phyloP scores from a whole-genome alignment of 2,113 vertebrate genomes.

The Leptocoma aspasia region DNA sequence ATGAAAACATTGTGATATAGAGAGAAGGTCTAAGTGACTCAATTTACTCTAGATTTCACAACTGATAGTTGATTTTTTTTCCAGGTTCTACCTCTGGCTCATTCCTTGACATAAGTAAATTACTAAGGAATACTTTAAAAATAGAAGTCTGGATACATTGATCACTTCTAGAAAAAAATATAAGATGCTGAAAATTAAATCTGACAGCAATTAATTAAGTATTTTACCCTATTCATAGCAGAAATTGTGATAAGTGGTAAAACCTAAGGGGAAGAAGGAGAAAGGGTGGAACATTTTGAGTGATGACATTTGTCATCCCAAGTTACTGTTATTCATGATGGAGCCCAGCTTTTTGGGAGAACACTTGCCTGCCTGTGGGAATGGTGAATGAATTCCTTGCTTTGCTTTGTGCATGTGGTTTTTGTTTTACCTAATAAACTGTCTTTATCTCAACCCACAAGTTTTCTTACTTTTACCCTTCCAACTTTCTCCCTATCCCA shows the following conservation, averaged over 20 bases:
- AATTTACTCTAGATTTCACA: background rate
- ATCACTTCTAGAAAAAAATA: background rate
- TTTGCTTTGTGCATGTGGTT: background rate
- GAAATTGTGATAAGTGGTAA: rapidly evolving
- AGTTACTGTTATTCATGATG: background rate
- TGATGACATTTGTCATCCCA: background rate
- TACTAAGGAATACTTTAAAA: background rate
- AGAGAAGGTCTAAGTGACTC: background rate
- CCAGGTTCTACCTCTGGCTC: background rate
- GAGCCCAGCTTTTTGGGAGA: background rate
- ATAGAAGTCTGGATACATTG: background rate
- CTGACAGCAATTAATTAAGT: background rate
- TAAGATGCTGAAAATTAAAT: background rate
- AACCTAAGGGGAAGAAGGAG: background rate
- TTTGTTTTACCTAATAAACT: background rate
- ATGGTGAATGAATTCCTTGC: background rate
- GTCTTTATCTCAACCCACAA: background rate
- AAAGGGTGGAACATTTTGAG: background rate
- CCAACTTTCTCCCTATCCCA: background rate
- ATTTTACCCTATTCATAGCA: background rate
- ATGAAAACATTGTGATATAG: background rate
- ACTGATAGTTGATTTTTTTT: background rate
- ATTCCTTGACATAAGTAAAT: background rate
- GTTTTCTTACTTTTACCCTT: background rate
- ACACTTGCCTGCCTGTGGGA: rapidly evolving